Percentiles rank a stretch among this genome's conserved stretches.
Conservation (phyloP, 2,113 vertebrate genomes). For the Colaptes auratus region DNA sequence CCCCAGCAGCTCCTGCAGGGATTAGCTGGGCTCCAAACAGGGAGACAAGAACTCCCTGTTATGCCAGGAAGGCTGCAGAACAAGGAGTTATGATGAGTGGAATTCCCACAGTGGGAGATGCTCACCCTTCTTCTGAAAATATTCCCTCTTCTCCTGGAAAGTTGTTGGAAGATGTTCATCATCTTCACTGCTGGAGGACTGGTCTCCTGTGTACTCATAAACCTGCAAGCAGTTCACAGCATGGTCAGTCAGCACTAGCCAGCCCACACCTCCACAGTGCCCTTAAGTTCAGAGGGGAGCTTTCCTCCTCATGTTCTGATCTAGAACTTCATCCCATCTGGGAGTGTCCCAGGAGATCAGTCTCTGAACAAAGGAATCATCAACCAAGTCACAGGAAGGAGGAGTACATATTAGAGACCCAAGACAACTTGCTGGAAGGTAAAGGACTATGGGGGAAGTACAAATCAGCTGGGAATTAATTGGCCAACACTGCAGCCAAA, state of each 20-base stretch:
- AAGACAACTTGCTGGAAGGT: background rate
- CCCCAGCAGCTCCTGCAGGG: background rate
- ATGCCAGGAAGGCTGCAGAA: background rate
- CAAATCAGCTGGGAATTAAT: background rate
- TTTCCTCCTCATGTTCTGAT: background rate
- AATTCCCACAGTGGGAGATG: background rate
- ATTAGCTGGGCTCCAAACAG: background rate
- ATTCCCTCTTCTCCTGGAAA: conserved; percentile 86
- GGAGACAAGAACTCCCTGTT: background rate
- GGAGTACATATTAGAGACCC: background rate
- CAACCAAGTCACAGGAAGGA: background rate
- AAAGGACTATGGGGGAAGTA: background rate
- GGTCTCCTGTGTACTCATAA: background rate
- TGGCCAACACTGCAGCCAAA: background rate
- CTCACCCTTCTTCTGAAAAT: conserved; percentile 91
- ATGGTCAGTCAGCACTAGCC: background rate
- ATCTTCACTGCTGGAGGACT: background rate
- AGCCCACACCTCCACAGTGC: background rate
- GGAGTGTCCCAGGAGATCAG: background rate
- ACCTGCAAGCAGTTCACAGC: conserved; percentile 10
- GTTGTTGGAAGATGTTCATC: conserved; percentile 50
- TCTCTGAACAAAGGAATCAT: background rate
- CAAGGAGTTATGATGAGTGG: background rate
- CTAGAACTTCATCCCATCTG: background rate
- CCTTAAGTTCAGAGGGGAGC: background rate